phyloP scores from a whole-genome alignment of 2,113 vertebrate genomes.

The Chaenocephalus aceratus region DNA sequence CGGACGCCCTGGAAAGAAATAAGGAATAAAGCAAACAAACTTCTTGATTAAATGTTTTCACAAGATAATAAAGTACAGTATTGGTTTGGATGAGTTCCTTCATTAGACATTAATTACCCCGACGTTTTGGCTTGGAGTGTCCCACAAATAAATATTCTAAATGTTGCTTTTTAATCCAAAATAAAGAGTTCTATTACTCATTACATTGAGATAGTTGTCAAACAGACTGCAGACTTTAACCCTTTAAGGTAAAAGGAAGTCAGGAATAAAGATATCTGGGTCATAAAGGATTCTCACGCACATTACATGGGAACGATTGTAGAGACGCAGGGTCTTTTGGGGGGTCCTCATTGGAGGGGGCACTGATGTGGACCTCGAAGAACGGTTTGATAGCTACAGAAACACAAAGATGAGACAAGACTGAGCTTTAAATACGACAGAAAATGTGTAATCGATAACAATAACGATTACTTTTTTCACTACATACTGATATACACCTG shows the following conservation, averaged over 20 bases:
- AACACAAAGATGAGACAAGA: conserved; percentile 2
- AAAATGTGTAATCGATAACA: too few relatives aligned
- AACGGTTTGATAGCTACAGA: not conserved
- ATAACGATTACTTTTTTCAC: too few relatives aligned
- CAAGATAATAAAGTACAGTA: conserved; percentile 7
- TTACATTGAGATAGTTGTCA: not conserved
- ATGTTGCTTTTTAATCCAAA: conserved; percentile 4
- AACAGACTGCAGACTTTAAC: not conserved
- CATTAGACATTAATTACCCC: conserved; percentile 31
- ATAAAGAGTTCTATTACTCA: not conserved
- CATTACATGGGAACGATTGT: conserved; percentile 58
- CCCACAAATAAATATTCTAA: not conserved
- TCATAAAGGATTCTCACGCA: conserved; percentile 38
- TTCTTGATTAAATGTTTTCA: not conserved
- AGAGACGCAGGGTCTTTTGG: conserved; percentile 64
- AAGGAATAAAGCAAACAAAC: conserved; percentile 19
- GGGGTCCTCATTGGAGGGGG: too few relatives aligned
- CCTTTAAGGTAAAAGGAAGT: not conserved
- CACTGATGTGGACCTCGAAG: not conserved
- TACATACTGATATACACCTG: too few relatives aligned
- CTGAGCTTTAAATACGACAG: not conserved
- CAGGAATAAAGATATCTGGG: not conserved
- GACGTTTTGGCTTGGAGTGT: conserved; percentile 32
- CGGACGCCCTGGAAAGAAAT: not conserved
- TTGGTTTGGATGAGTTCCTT: not conserved